Conservation (phyloP, 2,797 vertebrate genomes). For the Gambelia wislizenii region DNA sequence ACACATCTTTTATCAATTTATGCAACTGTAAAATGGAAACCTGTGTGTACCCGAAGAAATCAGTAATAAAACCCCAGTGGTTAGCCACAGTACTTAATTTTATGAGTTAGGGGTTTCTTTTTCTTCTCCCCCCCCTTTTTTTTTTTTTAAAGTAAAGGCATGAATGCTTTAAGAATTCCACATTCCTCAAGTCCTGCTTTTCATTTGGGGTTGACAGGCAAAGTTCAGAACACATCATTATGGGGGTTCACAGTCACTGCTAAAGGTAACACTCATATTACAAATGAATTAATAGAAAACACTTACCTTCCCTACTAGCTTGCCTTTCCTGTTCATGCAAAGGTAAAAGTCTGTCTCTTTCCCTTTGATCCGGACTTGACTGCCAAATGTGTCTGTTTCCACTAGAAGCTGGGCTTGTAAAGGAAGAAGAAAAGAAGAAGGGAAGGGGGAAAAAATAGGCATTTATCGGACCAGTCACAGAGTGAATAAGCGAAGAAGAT, state of each 20-base stretch:
- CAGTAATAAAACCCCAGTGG: neutral
- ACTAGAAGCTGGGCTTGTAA: conserved; percentile 92
- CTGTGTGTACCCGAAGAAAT: neutral
- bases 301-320: conserved; percentile 90
- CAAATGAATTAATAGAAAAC: conserved; percentile 57
- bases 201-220: conserved; percentile 50
- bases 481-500: neutral
- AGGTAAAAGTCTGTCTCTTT: conserved; percentile 91
- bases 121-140: neutral
- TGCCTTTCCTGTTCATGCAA: conserved; percentile 90
- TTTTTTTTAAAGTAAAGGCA: neutral
- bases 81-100: neutral
- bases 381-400: conserved; percentile 91
- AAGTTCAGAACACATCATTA: conserved; percentile 49
- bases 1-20: neutral
- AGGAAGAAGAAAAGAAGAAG: conserved; percentile 77
- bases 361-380: conserved; percentile 91
- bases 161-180: conserved; percentile 23
- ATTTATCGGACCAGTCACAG: conserved; percentile 55
- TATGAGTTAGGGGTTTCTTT: neutral
- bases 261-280: conserved; percentile 54
- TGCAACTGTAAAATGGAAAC: neutral
- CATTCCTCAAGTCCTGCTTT: conserved; percentile 35
- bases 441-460: conserved; percentile 67
- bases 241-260: conserved; percentile 52